A percentile compares a stretch with the other conserved stretches of the same genome.
Evolutionary conservation across 2,888 invertebrate species (phyloP).

Genomic region (Drosophila parthenogenetica): DNA sequence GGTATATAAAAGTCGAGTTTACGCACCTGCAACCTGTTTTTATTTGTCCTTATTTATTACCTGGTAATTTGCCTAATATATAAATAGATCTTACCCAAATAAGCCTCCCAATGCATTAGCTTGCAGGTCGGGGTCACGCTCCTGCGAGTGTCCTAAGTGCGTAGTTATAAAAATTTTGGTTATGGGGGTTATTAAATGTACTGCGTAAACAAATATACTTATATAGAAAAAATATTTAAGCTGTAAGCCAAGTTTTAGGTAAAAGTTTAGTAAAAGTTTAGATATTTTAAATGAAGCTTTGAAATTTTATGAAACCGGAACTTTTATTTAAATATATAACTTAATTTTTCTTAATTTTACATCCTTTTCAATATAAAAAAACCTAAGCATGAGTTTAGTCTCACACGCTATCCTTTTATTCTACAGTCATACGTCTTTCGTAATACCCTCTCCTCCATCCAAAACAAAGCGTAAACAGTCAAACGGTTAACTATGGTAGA

Average conservation of each 20-base stretch:
- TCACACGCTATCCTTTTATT: slow-evolving; percentile 48
- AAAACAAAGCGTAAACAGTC: slow-evolving; percentile 33
- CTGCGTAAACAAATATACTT: not conserved
- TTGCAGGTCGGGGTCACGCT: not conserved
- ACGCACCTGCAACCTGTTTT: not conserved
- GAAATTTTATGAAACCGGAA: not conserved
- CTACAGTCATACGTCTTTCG: slow-evolving; percentile 16
- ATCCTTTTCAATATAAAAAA: no score
- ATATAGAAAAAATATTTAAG: not conserved
- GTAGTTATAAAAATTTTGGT: not conserved
- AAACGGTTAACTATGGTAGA: slow-evolving; percentile 69
- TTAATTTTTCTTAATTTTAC: not conserved
- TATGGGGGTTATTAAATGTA: not conserved
- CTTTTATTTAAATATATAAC: no score
- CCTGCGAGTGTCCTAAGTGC: slow-evolving; percentile 15
- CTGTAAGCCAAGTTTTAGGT: no score
- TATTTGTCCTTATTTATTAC: slow-evolving; percentile 60
- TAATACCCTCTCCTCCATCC: not conserved
- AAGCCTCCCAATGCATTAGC: slow-evolving; percentile 68
- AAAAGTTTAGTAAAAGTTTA: not conserved
- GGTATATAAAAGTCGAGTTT: not conserved
- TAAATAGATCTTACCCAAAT: slow-evolving; percentile 56
- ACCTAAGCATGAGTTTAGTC: no score
- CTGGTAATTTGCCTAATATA: slow-evolving; percentile 76
- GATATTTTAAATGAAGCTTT: no score